phyloP scores from a whole-genome alignment of 2,797 vertebrate genomes.

The Enteromius thamalakanensis region DNA sequence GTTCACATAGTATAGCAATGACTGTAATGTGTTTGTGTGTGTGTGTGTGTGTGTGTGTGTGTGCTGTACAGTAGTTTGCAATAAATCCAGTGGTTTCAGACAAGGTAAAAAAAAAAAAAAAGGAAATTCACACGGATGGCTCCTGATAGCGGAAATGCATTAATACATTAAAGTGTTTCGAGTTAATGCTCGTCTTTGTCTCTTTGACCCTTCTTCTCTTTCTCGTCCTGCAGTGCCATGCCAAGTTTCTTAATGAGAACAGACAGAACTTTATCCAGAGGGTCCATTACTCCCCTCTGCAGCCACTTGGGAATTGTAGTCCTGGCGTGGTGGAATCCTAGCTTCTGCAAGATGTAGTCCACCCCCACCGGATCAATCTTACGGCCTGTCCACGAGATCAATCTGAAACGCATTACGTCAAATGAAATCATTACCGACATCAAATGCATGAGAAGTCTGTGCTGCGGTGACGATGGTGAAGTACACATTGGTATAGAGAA shows the following conservation, averaged over 20 bases:
- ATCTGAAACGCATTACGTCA: slow-evolving; percentile 73
- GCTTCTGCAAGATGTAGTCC: slow-evolving; percentile 97
- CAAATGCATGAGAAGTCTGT: not conserved
- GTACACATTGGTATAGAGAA: not conserved
- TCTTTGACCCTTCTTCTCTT: slow-evolving; percentile 88
- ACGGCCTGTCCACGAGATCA: slow-evolving; percentile 98
- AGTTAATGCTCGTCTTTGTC: slow-evolving; percentile 93
- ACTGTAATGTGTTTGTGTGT: slow-evolving; percentile 60
- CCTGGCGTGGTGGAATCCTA: slow-evolving; percentile 98
- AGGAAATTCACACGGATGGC: slow-evolving; percentile 24
- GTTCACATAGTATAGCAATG: slow-evolving; percentile 69
- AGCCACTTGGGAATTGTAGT: slow-evolving; percentile 99
- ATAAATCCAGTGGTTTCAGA: slow-evolving; percentile 65
- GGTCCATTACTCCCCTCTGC: slow-evolving; percentile 98
- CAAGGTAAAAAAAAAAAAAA: slow-evolving; percentile 19
- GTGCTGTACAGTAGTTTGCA: slow-evolving; percentile 70
- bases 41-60: slow-evolving; percentile 57
- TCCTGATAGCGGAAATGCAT: slow-evolving; percentile 36
- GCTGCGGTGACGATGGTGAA: not conserved
- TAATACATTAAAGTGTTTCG: slow-evolving; percentile 53
- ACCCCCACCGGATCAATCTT: slow-evolving; percentile 98
- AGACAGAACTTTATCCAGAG: slow-evolving; percentile 95
- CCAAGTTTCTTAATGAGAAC: slow-evolving; percentile 98
- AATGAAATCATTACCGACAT: not conserved
- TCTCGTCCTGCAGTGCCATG: slow-evolving; percentile 94